phyloP scores from a whole-genome alignment of 1,140 invertebrate genomes.

The Drosophila ercepeae region DNA sequence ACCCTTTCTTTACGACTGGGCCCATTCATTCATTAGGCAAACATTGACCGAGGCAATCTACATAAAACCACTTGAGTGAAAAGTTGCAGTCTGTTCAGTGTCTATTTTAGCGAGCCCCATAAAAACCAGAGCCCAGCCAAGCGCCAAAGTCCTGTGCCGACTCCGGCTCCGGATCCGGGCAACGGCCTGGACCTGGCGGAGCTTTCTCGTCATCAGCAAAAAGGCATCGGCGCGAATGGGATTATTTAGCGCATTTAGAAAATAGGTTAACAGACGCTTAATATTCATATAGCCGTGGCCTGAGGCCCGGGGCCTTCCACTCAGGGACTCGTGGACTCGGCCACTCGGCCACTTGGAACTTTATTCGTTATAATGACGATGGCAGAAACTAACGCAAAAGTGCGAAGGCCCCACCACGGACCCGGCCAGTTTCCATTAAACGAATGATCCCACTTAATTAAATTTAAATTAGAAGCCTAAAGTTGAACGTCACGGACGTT shows the following conservation, averaged over 20 bases:
- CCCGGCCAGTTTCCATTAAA: slow-evolving; percentile 46
- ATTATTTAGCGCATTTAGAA: slow-evolving; percentile 67
- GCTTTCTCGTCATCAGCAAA: slow-evolving; percentile 42
- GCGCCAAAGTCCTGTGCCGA: background rate
- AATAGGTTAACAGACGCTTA: slow-evolving; percentile 80
- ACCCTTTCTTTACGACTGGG: slow-evolving; percentile 31
- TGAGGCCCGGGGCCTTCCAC: slow-evolving; percentile 9
- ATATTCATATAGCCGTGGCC: slow-evolving; percentile 64
- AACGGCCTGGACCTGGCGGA: slow-evolving; percentile 5
- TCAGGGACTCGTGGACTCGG: slow-evolving; percentile 27
- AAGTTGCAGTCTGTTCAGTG: slow-evolving; percentile 50
- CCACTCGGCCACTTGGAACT: slow-evolving; percentile 52
- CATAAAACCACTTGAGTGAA: slow-evolving; percentile 55
- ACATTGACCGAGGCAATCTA: slow-evolving; percentile 54
- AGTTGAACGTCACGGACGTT: slow-evolving; percentile 73
- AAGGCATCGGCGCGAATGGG: slow-evolving; percentile 29
- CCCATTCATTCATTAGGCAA: slow-evolving; percentile 69
- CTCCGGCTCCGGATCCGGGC: background rate
- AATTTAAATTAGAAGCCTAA: slow-evolving; percentile 81
- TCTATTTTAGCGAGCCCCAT: slow-evolving; percentile 28
- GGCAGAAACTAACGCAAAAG: slow-evolving; percentile 63
- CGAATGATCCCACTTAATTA: slow-evolving; percentile 76
- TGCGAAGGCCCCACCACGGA: background rate
- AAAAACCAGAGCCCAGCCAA: slow-evolving; percentile 41
- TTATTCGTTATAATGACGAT: slow-evolving; percentile 78